Percentiles rank a stretch among this genome's conserved stretches.
Conservation (phyloP, 1,140 invertebrate species). For the Microvelia longipes region DNA sequence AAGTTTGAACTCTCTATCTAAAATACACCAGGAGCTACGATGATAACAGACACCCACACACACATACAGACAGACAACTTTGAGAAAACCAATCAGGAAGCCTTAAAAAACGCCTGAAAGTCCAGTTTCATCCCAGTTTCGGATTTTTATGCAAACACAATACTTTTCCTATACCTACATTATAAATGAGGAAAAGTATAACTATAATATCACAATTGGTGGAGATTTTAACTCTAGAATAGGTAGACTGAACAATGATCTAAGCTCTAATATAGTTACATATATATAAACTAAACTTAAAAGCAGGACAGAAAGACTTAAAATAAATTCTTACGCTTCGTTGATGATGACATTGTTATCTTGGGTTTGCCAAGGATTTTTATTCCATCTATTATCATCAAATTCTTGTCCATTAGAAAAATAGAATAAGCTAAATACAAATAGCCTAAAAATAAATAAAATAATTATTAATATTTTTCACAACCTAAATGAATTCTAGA, state of each 20-base stretch:
- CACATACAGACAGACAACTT: too few relatives aligned
- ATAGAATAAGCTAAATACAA: not conserved
- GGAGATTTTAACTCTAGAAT: not conserved
- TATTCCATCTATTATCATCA: slow-evolving; percentile 1
- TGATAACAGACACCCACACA: too few relatives aligned
- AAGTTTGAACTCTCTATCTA: too few relatives aligned
- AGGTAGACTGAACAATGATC: not conserved
- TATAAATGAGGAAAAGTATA: not conserved
- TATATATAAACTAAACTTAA: not conserved
- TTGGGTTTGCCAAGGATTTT: not conserved
- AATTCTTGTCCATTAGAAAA: not conserved
- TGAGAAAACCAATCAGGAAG: too few relatives aligned
- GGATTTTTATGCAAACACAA: not conserved
- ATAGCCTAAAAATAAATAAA: not conserved
- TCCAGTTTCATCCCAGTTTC: too few relatives aligned
- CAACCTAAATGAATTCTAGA: too few relatives aligned
- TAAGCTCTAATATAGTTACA: not conserved
- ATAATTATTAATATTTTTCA: not conserved
- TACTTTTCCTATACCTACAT: not conserved
- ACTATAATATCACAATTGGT: not conserved
- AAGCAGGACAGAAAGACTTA: not conserved
- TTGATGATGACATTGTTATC: not conserved
- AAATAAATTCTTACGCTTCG: not conserved
- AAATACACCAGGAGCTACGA: too few relatives aligned
- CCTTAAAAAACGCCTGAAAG: too few relatives aligned